Conservation (phyloP, 2,113 vertebrate genomes). For the Tretioscincus oriximinensis region DNA sequence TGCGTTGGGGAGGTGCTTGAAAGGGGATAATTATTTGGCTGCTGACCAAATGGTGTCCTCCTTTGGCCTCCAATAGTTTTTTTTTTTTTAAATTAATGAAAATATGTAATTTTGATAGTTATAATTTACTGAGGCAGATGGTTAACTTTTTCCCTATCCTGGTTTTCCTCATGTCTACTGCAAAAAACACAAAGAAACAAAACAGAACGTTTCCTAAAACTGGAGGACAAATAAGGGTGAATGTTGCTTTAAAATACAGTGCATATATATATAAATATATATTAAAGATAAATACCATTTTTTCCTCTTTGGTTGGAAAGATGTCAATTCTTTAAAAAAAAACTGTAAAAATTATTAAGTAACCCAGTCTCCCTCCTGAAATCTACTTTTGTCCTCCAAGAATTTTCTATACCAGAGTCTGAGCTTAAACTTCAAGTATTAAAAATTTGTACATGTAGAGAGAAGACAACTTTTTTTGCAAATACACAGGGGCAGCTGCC, state of each 20-base stretch:
- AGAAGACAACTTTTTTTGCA: constrained; percentile 78
- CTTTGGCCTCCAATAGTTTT: constrained; percentile 75
- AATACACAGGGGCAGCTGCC: constrained; percentile 83
- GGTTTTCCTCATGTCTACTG: constrained; percentile 76
- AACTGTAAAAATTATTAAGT: constrained; percentile 71
- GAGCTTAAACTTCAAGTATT: constrained; percentile 82
- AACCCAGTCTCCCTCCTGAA: constrained; percentile 60
- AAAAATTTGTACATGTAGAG: constrained; percentile 84
- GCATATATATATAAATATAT: constrained; percentile 79
- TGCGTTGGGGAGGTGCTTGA: constrained; percentile 61
- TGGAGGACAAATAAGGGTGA: constrained; percentile 79
- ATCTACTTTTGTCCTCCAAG: constrained; percentile 83
- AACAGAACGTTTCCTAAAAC: constrained; percentile 79
- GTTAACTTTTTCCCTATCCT: constrained; percentile 80
- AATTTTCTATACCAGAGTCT: constrained; percentile 82
- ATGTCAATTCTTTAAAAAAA: constrained; percentile 77
- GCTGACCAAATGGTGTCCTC: constrained; percentile 59
- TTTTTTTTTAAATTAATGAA: constrained; percentile 86
- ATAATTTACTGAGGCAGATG: constrained; percentile 83
- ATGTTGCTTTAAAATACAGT: constrained; percentile 83
- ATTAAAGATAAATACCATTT: constrained; percentile 78
- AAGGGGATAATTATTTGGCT: constrained; percentile 51
- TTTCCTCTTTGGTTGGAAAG: constrained; percentile 78
- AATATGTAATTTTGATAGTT: constrained; percentile 86
- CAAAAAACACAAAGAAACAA: constrained; percentile 65